A percentile compares a stretch with the other conserved stretches of the same genome.
These are phyloP conservation scores for Pelusios castaneus DNA, from an alignment of 2,113 vertebrate species.

Conservation along the genomic window DNA sequence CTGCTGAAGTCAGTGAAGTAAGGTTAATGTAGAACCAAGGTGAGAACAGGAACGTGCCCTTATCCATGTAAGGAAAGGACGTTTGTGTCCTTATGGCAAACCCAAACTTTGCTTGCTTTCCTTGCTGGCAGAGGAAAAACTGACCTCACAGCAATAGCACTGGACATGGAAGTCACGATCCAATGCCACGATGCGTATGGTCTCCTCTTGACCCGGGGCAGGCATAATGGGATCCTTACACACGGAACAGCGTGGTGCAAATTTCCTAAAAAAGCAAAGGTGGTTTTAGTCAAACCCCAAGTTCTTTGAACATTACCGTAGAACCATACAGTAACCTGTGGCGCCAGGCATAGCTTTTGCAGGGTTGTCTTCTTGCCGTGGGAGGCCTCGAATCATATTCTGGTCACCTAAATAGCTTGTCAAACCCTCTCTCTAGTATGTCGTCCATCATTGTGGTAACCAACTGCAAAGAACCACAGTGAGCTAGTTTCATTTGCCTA, in stretches of 20 bases:
- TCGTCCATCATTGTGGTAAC: neutral
- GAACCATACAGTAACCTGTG: neutral
- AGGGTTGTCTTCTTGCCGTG: neutral
- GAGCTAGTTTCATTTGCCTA: neutral
- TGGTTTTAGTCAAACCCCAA: neutral
- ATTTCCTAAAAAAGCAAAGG: slow-evolving; percentile 85
- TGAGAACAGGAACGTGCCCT: neutral
- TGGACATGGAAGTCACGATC: slow-evolving; percentile 98
- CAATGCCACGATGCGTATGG: slow-evolving; percentile 95
- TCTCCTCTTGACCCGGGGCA: slow-evolving; percentile 95
- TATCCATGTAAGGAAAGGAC: fast-evolving
- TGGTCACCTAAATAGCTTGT: neutral
- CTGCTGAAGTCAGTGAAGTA: slow-evolving; percentile 37
- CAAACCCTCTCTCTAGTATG: neutral
- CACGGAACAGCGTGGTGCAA: slow-evolving; percentile 96
- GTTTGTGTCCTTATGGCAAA: neutral
- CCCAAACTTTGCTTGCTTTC: neutral
- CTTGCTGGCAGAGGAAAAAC: neutral
- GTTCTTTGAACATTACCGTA: neutral
- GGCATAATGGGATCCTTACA: slow-evolving; percentile 98
- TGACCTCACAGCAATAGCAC: slow-evolving; percentile 97
- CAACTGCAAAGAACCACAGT: neutral
- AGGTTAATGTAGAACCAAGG: slow-evolving; percentile 6
- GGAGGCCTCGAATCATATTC: neutral
- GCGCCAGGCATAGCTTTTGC: neutral